These are phyloP conservation scores for Spilosoma lubricipeda DNA, from an alignment of 2,888 invertebrate species.

Conservation along the genomic window DNA sequence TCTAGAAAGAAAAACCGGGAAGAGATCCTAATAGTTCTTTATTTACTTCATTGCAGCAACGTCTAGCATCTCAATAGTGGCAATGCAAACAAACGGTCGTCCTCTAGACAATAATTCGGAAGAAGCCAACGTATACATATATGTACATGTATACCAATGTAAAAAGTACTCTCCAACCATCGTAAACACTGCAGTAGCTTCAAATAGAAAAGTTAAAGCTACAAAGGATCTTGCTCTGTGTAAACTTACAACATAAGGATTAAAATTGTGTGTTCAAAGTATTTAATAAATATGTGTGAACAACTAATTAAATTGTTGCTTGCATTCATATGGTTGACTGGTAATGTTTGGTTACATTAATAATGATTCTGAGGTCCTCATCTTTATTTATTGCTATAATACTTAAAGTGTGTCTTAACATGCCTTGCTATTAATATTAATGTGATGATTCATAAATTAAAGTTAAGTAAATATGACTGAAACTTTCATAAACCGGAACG, in stretches of 20 bases:
- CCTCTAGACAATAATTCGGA: conserved; percentile 63
- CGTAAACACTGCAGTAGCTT: neutral
- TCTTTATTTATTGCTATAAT: neutral
- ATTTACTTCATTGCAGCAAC: conserved; percentile 41
- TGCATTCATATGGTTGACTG: neutral
- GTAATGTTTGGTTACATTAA: neutral
- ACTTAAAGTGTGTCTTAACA: neutral
- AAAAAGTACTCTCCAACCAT: neutral
- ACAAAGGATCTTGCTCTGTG: neutral
- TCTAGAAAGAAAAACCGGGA: neutral
- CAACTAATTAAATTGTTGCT: neutral
- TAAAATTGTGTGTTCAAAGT: neutral
- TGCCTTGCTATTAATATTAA: neutral
- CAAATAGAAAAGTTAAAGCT: neutral
- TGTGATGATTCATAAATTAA: neutral
- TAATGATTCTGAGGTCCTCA: neutral
- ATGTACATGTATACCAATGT: conserved; percentile 42
- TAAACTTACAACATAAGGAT: neutral
- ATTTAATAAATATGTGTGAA: neutral
- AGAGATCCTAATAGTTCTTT: conserved; percentile 28
- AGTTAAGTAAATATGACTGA: neutral
- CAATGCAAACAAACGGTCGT: conserved; percentile 63
- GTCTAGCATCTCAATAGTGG: conserved; percentile 65
- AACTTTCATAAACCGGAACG: neutral
- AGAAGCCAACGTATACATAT: conserved; percentile 55